A percentile compares a stretch with the other conserved stretches of the same genome.
Conservation (phyloP, 2,888 invertebrate genomes). For the Encarsia formosa region DNA sequence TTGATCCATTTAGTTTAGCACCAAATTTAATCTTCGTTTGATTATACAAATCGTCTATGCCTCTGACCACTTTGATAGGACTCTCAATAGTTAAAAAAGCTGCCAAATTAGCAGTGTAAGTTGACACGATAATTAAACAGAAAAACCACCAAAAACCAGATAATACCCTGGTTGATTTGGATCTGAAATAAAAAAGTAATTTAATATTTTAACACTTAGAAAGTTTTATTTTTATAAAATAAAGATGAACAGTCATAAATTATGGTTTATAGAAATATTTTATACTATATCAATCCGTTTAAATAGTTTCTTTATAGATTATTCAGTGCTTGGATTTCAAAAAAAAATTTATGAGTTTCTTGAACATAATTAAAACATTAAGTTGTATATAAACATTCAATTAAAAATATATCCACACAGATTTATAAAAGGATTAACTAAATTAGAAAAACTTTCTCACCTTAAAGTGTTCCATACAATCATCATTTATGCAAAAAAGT, state of each 20-base stretch:
- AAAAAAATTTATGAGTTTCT: too few species aligned
- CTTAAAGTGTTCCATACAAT: too few species aligned
- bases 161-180: constrained; percentile 82
- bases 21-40: constrained; percentile 85
- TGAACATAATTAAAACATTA: too few species aligned
- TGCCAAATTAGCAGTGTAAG: constrained; percentile 90
- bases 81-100: constrained; percentile 85
- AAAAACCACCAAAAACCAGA: constrained; percentile 64
- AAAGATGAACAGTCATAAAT: too few species aligned
- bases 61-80: constrained; percentile 63
- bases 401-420: too few species aligned
- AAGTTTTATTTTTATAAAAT: background rate
- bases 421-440: too few species aligned
- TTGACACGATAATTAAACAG: constrained; percentile 75
- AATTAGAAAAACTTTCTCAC: too few species aligned
- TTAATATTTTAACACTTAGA: background rate
- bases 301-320: too few species aligned
- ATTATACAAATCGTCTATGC: constrained; percentile 77
- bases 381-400: too few species aligned
- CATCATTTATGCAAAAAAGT: too few species aligned
- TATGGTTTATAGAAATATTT: too few species aligned
- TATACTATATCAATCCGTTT: background rate
- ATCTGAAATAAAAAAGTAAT: constrained; percentile 64
- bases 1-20: constrained; percentile 78
- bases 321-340: too few species aligned